Conservation (phyloP, 2,888 invertebrate genomes). For the Malthinus flaveolus region DNA sequence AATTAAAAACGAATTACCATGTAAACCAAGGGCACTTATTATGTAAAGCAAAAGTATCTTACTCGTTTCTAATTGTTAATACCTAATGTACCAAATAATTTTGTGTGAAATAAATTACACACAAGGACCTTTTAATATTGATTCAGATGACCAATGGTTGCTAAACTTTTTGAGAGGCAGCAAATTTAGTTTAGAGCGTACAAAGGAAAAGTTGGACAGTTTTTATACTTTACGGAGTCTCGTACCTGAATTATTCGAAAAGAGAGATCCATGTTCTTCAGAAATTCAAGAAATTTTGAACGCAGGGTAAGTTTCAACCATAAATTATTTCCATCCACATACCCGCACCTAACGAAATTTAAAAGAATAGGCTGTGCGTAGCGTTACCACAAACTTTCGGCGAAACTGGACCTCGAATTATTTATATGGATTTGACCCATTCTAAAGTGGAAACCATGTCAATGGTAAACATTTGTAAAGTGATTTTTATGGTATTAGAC, state of each 20-base stretch:
- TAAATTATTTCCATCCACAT: too few species aligned
- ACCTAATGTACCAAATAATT: too few species aligned
- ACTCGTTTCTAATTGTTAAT: too few species aligned
- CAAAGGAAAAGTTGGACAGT: constrained; percentile 61
- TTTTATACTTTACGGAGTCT: constrained; percentile 62
- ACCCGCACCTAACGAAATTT: too few species aligned
- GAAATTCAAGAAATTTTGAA: too few species aligned
- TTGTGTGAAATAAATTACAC: too few species aligned
- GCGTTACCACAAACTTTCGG: neutral
- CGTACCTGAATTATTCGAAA: constrained; percentile 61
- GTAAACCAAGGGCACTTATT: too few species aligned
- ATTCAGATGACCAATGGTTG: constrained; percentile 60
- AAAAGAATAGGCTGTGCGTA: neutral
- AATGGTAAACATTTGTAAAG: neutral
- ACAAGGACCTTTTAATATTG: constrained; percentile 22
- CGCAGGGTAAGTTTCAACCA: neutral
- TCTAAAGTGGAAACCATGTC: neutral
- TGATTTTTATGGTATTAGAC: neutral
- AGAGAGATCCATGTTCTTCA: constrained; percentile 56
- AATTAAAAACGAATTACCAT: too few species aligned
- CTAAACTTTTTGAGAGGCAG: constrained; percentile 59
- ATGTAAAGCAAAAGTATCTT: too few species aligned
- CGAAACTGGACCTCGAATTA: neutral
- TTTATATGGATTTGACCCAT: neutral
- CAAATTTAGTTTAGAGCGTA: constrained; percentile 60